These are phyloP conservation scores for Meteorus cinctellus DNA, from an alignment of 2,888 invertebrate species.

Conservation along the genomic window DNA sequence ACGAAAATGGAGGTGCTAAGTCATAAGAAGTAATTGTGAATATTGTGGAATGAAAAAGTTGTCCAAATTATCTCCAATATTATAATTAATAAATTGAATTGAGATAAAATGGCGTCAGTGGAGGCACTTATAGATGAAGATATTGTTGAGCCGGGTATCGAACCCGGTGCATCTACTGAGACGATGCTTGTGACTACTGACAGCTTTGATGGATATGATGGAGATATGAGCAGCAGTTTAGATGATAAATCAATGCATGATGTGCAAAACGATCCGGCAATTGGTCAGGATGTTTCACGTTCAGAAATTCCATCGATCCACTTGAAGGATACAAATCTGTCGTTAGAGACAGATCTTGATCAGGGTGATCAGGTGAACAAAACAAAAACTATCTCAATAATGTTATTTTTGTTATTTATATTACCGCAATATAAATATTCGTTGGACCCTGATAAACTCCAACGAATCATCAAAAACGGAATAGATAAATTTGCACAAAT, in stretches of 20 bases:
- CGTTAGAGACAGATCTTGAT: constrained; percentile 48
- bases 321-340: constrained; percentile 38
- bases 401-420: too few relatives aligned
- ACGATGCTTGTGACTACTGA: constrained; percentile 83
- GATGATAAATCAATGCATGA: constrained; percentile 76
- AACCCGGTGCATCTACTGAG: constrained; percentile 79
- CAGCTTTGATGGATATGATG: constrained; percentile 81
- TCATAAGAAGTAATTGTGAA: background rate
- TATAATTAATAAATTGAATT: background rate
- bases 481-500: too few relatives aligned
- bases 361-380: constrained; percentile 24
- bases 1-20: background rate
- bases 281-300: constrained; percentile 43
- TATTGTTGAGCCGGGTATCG: constrained; percentile 70
- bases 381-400: too few relatives aligned
- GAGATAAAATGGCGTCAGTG: constrained; percentile 59
- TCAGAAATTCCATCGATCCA: constrained; percentile 35
- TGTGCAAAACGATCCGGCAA: constrained; percentile 65
- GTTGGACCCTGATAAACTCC: too few relatives aligned
- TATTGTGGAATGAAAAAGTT: background rate
- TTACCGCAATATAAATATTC: too few relatives aligned
- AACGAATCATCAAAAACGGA: too few relatives aligned
- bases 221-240: constrained; percentile 79
- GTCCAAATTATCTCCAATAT: background rate
- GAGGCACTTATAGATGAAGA: constrained; percentile 61